Base-by-base conservation (phyloP, 2,797 vertebrate species). In the Phalanger gymnotis region DNA sequence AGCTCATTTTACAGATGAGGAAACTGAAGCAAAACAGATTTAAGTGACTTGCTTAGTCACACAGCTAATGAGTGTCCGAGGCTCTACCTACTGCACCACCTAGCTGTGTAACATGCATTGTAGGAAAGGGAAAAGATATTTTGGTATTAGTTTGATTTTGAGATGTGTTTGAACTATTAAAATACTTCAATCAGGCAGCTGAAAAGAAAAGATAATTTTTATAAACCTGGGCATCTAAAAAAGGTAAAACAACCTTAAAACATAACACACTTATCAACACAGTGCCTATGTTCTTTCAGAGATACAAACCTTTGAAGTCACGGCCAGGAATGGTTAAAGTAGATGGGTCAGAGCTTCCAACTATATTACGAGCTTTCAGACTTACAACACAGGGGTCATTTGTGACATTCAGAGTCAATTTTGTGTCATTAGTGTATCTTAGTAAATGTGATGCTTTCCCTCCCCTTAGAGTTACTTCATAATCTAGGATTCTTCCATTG, bases 401-500 rank as follows among this genome's bases (percentile, higher is more conserved):
- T 0, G 90, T 97, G 91, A 98, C 92, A 52, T 98, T 97, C 92
- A 98, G 91, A 1, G 91, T 96, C 54, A 98, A 91, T 9, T 97
- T 96, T n/a, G 98, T 98, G 22, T 73, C 22, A 54, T 96, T 99
- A 94, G 98, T 93, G 61, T 95, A 95, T 98, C 91, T 98, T 91
- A 89, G 54, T 16, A 94, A 93, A 93, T 2, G 31, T 90, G 96
- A 96, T 54, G 73, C 52, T 92, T 97, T 81, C 0, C 95, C 97
- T 92, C 94, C 97, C 96, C 94, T 94, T 47, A 99, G 55, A 54
- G 54, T 98, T 14, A 99, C 92, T 95, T 99, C 96, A 97, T 99
- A 99, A 2, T 92, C 93, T 87, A 97, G 93, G 92, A 99, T 99
- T 97, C 95, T 98, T 93, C 99, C 99, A 93, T 99, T 99, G 92